These are phyloP conservation scores for Hucho hucho DNA, from an alignment of 2,113 vertebrate species.

Conservation along the genomic window DNA sequence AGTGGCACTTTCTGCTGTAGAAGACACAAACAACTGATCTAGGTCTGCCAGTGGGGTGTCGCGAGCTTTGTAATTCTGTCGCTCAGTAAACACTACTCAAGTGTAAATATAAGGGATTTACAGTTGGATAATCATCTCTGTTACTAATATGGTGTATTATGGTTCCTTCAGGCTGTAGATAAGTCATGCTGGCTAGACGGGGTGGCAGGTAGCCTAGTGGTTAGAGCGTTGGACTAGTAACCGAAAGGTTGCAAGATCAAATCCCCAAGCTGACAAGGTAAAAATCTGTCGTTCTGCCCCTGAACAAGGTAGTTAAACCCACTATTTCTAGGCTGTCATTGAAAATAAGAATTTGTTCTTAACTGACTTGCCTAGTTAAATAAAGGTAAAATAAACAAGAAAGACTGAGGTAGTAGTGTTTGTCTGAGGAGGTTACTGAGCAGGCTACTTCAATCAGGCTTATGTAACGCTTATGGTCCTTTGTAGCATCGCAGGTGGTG, in stretches of 20 bases:
- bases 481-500: constrained; percentile 83
- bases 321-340: no score
- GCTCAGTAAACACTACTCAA: constrained; percentile 7
- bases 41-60: constrained; percentile 4
- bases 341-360: no score
- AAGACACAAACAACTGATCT: not conserved
- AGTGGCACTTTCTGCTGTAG: constrained; percentile 1
- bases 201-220: no score
- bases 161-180: constrained; percentile 4
- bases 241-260: no score
- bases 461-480: constrained; percentile 26
- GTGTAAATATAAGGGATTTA: constrained; percentile 26
- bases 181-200: constrained; percentile 23
- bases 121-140: constrained; percentile 25
- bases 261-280: no score
- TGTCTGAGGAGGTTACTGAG: constrained; percentile 10
- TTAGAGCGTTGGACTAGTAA: no score
- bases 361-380: no score
- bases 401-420: constrained; percentile 25
- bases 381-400: no score
- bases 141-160: not conserved
- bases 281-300: no score
- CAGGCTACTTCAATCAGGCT: constrained; percentile 8
- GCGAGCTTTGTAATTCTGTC: constrained; percentile 9
- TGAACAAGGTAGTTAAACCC: no score